Percentiles rank a stretch among this genome's conserved stretches.
phyloP scores from a whole-genome alignment of 2,888 invertebrate genomes.

The Drosophila paranaensis region DNA sequence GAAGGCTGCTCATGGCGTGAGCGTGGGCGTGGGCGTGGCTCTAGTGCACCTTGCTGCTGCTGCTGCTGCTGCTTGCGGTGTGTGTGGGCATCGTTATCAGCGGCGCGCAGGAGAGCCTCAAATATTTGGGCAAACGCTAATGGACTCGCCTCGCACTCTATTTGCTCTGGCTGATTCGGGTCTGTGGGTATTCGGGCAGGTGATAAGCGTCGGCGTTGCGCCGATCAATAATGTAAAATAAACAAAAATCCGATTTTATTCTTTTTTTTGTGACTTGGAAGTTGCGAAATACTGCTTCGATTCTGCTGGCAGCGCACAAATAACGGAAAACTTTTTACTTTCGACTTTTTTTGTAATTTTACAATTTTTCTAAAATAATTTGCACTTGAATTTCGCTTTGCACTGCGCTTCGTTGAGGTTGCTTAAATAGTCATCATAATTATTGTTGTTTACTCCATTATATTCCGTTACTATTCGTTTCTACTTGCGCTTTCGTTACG shows the following conservation, averaged over 20 bases:
- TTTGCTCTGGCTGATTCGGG: slow-evolving; percentile 31
- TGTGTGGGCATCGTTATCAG: slow-evolving; percentile 67
- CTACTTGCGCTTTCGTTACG: slow-evolving; percentile 49
- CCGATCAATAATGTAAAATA: slow-evolving; percentile 59
- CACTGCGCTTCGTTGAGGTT: slow-evolving; percentile 29
- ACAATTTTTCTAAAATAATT: slow-evolving; percentile 30
- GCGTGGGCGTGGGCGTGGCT: slow-evolving; percentile 27
- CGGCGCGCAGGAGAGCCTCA: slow-evolving; percentile 19
- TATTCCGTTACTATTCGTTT: slow-evolving; percentile 12
- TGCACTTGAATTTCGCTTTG: slow-evolving; percentile 30
- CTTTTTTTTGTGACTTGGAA: slow-evolving; percentile 38
- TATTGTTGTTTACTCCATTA: slow-evolving; percentile 30
- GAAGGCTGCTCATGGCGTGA: slow-evolving; percentile 66
- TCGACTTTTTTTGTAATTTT: neutral
- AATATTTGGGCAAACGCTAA: slow-evolving; percentile 71
- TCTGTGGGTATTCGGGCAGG: neutral
- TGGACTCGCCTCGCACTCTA: slow-evolving; percentile 43
- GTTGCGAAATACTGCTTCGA: slow-evolving; percentile 47
- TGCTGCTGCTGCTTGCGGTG: neutral
- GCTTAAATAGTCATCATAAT: slow-evolving; percentile 47
- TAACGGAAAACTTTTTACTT: slow-evolving; percentile 5
- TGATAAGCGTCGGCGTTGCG: slow-evolving; percentile 59
- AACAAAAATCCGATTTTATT: slow-evolving; percentile 41
- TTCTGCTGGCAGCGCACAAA: slow-evolving; percentile 62
- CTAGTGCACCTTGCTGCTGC: slow-evolving; percentile 56